These are phyloP conservation scores for Spisula subtruncata DNA, from an alignment of 2,888 invertebrate genomes.

Conservation along the genomic window DNA sequence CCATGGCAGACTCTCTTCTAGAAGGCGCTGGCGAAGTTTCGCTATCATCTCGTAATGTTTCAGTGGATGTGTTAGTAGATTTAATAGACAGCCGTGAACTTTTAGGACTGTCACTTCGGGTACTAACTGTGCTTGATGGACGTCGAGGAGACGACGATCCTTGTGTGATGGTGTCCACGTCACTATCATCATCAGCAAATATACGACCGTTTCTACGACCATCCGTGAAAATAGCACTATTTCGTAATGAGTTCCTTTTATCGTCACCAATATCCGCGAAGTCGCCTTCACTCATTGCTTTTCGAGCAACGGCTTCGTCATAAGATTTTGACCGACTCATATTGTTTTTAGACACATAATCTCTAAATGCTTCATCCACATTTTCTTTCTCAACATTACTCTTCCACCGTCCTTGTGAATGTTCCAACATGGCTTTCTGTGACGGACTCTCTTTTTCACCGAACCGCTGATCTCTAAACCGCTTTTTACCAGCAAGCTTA, in stretches of 20 bases:
- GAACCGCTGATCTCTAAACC: conserved; percentile 82
- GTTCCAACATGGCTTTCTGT: conserved; percentile 69
- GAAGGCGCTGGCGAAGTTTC: conserved; percentile 80
- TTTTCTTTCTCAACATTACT: conserved; percentile 83
- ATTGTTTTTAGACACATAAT: conserved; percentile 75
- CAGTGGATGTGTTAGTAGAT: conserved; percentile 84
- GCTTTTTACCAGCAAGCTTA: conserved; percentile 82
- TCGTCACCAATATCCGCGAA: conserved; percentile 58
- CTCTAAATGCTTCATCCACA: conserved; percentile 81
- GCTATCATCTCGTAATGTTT: conserved; percentile 81
- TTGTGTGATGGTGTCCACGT: conserved; percentile 77
- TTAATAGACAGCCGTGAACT: conserved; percentile 81
- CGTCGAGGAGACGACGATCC: conserved; percentile 74
- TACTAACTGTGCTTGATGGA: conserved; percentile 76
- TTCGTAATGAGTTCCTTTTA: conserved; percentile 70
- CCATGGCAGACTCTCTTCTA: conserved; percentile 67
- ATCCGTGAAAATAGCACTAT: conserved; percentile 78
- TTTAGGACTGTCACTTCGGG: conserved; percentile 82
- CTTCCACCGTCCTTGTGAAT: conserved; percentile 77
- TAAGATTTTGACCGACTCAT: conserved; percentile 85
- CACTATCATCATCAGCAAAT: conserved; percentile 82
- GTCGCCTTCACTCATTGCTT: conserved; percentile 74
- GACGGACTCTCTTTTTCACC: conserved; percentile 78
- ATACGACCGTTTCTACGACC: conserved; percentile 80
- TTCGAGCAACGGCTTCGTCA: conserved; percentile 83